Conservation (phyloP, 2,113 vertebrate genomes). For the Anser brachyrhynchus region DNA sequence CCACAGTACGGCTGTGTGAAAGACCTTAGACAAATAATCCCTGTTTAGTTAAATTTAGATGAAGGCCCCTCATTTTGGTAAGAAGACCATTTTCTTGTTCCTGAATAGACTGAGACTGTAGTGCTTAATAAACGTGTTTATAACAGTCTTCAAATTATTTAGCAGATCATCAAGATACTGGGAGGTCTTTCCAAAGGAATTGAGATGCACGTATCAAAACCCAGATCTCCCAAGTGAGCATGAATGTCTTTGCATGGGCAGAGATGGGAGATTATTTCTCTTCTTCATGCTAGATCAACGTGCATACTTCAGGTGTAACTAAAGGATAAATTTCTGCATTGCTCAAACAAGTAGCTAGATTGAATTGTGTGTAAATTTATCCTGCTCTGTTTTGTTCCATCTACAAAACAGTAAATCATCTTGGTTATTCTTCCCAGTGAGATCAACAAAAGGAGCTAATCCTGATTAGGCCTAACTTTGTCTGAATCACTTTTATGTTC, state of each 20-base stretch:
- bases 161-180: not conserved
- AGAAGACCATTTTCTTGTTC: not conserved
- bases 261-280: not conserved
- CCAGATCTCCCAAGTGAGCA: not conserved
- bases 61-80: not conserved
- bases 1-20: not conserved
- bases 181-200: not conserved
- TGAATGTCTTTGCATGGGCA: not conserved
- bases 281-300: not conserved
- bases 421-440: not conserved
- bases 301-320: not conserved
- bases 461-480: slow-evolving; percentile 1
- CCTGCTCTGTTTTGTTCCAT: not conserved
- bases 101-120: not conserved
- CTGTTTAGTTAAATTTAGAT: not conserved
- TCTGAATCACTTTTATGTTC: slow-evolving; percentile 4
- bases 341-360: not conserved
- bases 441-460: slow-evolving; percentile 15
- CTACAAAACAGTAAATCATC: not conserved
- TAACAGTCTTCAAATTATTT: not conserved
- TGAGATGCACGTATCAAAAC: not conserved
- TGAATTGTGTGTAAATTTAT: not conserved
- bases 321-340: not conserved
- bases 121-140: not conserved
- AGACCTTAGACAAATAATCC: not conserved